Base-by-base conservation (phyloP, 2,797 vertebrate species). In the Toxotes lorentzi region DNA sequence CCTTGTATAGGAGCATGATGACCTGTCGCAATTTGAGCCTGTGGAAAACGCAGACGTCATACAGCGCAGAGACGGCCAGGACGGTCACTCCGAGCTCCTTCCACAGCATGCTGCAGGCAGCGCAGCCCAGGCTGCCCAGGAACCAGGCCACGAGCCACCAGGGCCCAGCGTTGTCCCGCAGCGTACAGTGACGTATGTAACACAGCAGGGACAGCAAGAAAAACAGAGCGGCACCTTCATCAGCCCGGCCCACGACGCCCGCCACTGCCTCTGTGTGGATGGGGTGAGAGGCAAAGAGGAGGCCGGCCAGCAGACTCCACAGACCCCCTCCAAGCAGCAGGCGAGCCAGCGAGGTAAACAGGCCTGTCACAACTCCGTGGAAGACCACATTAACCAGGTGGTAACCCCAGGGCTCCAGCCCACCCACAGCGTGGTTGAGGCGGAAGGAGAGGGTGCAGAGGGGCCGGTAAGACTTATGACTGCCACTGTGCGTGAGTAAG, bases 81-180 rank as follows among this genome's bases (percentile, higher is more conserved):
- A 99, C 98, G 0, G 98, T 99, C 86, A 99, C 97, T 38, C 98
- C 98, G 71, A 99, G 98, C 87, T 99, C 98, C 90, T 99, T 99
- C 98, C 98, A 99, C 63, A 99, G 91, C 98, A 99, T 98, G 93
- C 98, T 99, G 94, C 96, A 97, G 0, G 96, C 96, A 0, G 98
- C 97, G 1, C 97, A 97, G 38, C 93, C 91, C 76, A 98, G 95
- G 0, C 97, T 94, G 78, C 94, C 95, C 70, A 96, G 87, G 80
- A 99, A 94, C 98, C 98, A 99, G 77, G 93, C 95, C 94, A 34
- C 21, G 5, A 43, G 83, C 51, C 76, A 86, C 72, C 79, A 84
- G 72, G 88, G 61, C 23, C 88, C 81, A 0, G 89, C 90, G 76
- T 75, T 92, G 81, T 89, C 93, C 84, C 97, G 95, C 43, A 96